These are phyloP conservation scores for Epiblema foenella DNA, from an alignment of 2,888 invertebrate species.

Conservation along the genomic window DNA sequence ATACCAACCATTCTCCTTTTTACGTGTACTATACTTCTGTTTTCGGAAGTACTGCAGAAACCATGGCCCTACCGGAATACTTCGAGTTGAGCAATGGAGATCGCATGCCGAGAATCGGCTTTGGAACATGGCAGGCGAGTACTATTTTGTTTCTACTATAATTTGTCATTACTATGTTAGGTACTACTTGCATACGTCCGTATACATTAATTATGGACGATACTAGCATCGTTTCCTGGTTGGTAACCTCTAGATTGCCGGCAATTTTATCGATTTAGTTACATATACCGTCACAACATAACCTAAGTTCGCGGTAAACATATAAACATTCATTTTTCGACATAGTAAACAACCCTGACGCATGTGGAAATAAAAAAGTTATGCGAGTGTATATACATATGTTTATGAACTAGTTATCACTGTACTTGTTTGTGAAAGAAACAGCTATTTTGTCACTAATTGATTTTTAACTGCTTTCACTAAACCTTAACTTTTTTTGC, in stretches of 20 bases:
- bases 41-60: neutral
- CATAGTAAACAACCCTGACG: neutral
- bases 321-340: neutral
- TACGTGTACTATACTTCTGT: slow-evolving; percentile 9
- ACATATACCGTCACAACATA: slow-evolving; percentile 9
- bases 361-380: neutral
- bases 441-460: slow-evolving; percentile 1
- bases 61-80: slow-evolving; percentile 67
- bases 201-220: neutral
- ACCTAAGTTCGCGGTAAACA: neutral
- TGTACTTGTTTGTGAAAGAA: slow-evolving; percentile 2
- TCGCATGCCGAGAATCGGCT: slow-evolving; percentile 89
- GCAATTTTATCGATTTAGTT: slow-evolving; percentile 9
- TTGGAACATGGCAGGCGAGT: slow-evolving; percentile 92
- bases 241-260: neutral
- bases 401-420: slow-evolving; percentile 7
- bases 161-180: neutral
- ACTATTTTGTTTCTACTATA: slow-evolving; percentile 6
- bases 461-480: neutral
- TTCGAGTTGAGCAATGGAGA: slow-evolving; percentile 79
- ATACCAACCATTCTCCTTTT: slow-evolving; percentile 20
- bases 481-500: too few species aligned
- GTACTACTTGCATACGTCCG: neutral
- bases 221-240: neutral
- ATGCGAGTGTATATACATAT: slow-evolving; percentile 2